A percentile compares a stretch with the other conserved stretches of the same genome.
These are phyloP conservation scores for Alviniconcha marisindica DNA, from an alignment of 1,140 invertebrate species.

Conservation along the genomic window DNA sequence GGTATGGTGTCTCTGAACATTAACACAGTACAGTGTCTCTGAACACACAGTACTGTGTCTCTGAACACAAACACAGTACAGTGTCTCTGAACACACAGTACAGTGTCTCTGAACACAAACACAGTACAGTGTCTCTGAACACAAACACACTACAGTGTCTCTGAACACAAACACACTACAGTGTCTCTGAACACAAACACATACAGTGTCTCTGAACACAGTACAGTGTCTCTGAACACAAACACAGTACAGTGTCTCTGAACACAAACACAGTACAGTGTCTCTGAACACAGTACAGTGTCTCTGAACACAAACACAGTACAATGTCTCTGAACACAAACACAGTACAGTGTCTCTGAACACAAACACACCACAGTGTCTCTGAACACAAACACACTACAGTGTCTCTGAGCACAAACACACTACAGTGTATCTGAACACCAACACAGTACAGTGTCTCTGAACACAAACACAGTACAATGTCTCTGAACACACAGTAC, in stretches of 20 bases:
- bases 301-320: background rate
- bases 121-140: too few species aligned
- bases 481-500: background rate
- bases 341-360: background rate
- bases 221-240: conserved; percentile 23
- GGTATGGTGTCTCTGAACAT: too few species aligned
- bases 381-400: too few species aligned
- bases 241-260: background rate
- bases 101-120: too few species aligned
- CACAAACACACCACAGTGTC: too few species aligned
- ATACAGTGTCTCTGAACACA: background rate
- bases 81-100: too few species aligned
- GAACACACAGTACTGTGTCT: conserved; percentile 23
- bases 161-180: too few species aligned
- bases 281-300: conserved; percentile 7
- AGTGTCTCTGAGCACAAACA: too few species aligned
- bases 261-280: conserved; percentile 16
- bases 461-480: background rate
- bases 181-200: too few species aligned
- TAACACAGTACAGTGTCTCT: too few species aligned
- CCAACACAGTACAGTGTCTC: background rate
- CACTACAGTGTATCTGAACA: background rate
- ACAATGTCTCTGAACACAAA: background rate
- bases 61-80: too few species aligned
- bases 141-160: too few species aligned